Base-by-base conservation (phyloP, 23 tunicate genomes). In the Diplosoma virens region DNA sequence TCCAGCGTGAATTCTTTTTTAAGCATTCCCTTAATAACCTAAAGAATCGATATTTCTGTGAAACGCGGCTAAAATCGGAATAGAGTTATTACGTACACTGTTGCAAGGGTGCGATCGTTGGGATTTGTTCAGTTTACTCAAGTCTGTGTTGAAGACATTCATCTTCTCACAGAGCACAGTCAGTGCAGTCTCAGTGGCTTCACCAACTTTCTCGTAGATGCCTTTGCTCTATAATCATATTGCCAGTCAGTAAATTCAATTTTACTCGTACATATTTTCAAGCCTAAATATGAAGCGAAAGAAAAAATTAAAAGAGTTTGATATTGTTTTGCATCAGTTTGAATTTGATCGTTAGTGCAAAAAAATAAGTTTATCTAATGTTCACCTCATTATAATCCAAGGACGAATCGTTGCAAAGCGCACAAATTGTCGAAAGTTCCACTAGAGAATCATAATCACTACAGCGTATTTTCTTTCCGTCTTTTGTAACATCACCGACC, bases 171-270 rank as follows among this genome's bases (percentile, higher is more conserved):
- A 86, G 2, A 95, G 80, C 4, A 95, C 99, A 20, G 89, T 80
- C 29, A 95, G 82, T 2, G 99, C 99, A 17, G 99, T 95, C 72
- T 95, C 99, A 0, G 99, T 95, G 6, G 99, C 99, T 89, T 95
- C 99, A 5, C 99, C 99, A 46, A 95, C 99, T 77, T 95, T 95
- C 53, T 95, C 99, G 69, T 95, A 95, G 23, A 89, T 71, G 26
- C 86, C 96, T 71, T 95, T 95, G 56, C 67, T 59, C 92, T 86
- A 67, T 23, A 70, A 79, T n/a, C n/a, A n/a, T n/a, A n/a, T n/a
- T n/a, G n/a, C n/a, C n/a, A n/a, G n/a, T n/a, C n/a, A n/a, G n/a
- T n/a, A n/a, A n/a, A n/a, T n/a, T n/a, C n/a, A n/a, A n/a, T n/a
- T n/a, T n/a, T n/a, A n/a, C n/a, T n/a, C n/a, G n/a, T n/a, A n/a